phyloP scores from a whole-genome alignment of 2,113 vertebrate genomes.

The Bungarus multicinctus region DNA sequence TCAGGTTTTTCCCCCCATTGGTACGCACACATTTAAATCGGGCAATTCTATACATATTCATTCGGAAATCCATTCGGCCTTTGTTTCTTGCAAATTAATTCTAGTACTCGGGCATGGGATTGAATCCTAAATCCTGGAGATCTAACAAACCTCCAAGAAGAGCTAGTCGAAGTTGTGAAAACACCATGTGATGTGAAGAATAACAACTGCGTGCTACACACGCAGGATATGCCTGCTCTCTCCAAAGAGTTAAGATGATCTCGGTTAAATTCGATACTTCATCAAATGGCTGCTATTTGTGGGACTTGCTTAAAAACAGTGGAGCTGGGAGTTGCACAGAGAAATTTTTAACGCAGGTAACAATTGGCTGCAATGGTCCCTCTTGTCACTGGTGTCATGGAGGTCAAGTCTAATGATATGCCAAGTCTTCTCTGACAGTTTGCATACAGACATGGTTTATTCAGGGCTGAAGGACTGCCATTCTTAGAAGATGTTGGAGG shows the following conservation, averaged over 20 bases:
- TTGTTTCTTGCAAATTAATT: background rate
- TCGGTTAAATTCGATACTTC: conserved; percentile 53
- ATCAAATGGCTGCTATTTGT: conserved; percentile 50
- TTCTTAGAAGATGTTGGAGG: conserved; percentile 64
- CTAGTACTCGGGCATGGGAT: no score
- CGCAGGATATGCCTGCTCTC: background rate
- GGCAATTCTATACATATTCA: background rate
- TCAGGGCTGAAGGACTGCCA: conserved; percentile 63
- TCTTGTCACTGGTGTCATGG: conserved; percentile 51
- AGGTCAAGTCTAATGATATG: conserved; percentile 66
- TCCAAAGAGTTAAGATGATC: conserved; percentile 38
- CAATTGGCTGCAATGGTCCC: conserved; percentile 51
- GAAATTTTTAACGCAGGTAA: conserved; percentile 54
- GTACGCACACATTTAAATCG: background rate
- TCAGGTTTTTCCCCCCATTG: no score
- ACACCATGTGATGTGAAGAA: background rate
- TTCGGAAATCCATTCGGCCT: background rate
- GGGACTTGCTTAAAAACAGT: conserved; percentile 6
- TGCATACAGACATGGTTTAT: conserved; percentile 64
- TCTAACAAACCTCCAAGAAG: conserved; percentile 3
- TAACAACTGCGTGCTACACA: conserved; percentile 12
- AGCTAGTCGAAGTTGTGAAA: background rate
- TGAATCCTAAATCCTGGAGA: background rate
- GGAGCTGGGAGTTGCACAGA: conserved; percentile 25
- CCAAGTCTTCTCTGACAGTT: conserved; percentile 67